phyloP scores from a whole-genome alignment of 2,888 invertebrate species.

The Vandiemenella viatica region DNA sequence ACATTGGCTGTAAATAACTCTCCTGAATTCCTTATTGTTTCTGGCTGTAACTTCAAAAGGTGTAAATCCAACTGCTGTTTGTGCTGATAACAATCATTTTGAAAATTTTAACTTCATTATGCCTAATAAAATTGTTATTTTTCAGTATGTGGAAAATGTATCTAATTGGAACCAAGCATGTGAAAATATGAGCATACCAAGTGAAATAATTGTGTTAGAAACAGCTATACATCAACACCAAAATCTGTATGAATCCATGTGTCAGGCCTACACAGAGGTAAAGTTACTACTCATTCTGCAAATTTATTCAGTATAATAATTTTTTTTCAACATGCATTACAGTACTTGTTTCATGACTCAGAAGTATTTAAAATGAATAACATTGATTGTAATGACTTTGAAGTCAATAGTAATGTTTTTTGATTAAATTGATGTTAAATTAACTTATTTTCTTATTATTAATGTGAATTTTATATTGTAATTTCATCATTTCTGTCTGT shows the following conservation, averaged over 20 bases:
- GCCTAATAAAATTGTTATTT: too few species aligned
- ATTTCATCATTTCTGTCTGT: conserved; percentile 1
- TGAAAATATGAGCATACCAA: conserved; percentile 44
- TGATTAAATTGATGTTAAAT: too few species aligned
- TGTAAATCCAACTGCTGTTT: too few species aligned
- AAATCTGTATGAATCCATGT: conserved; percentile 90
- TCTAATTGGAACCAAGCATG: conserved; percentile 86
- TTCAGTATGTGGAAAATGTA: conserved; percentile 79
- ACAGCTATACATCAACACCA: conserved; percentile 86
- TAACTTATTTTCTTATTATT: neutral
- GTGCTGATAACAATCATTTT: too few species aligned
- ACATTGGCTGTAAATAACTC: too few species aligned
- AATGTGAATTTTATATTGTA: neutral
- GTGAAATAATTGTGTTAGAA: conserved; percentile 75
- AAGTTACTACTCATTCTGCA: conserved; percentile 20
- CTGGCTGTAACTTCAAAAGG: too few species aligned
- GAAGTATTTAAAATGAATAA: neutral
- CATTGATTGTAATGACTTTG: too few species aligned
- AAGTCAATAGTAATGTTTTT: too few species aligned
- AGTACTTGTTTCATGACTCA: neutral
- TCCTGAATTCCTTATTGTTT: too few species aligned
- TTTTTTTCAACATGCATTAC: neutral
- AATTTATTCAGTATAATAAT: conserved; percentile 1
- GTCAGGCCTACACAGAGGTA: conserved; percentile 87
- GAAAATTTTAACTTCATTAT: too few species aligned